A percentile compares a stretch with the other conserved stretches of the same genome.
phyloP scores from a whole-genome alignment of 2,113 vertebrate genomes.

The Psilopogon haemacephalus region DNA sequence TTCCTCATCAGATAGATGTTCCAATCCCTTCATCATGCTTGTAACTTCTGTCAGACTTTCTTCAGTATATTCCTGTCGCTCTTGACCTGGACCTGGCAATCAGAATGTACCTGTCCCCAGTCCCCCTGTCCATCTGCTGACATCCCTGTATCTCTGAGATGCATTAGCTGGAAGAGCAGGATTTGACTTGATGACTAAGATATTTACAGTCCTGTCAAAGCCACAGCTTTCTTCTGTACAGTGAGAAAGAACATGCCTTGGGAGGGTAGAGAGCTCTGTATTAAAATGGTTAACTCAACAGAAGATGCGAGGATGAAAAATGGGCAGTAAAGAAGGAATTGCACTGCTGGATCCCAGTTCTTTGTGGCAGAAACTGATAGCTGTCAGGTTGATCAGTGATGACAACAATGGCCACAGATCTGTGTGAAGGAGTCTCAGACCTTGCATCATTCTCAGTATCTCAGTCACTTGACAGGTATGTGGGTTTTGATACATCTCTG shows the following conservation, averaged over 20 bases:
- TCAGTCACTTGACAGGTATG: slow-evolving; percentile 28
- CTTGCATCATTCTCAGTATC: slow-evolving; percentile 38
- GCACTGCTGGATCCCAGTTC: not conserved
- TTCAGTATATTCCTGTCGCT: no score
- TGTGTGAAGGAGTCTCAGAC: slow-evolving; percentile 22
- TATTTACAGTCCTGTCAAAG: slow-evolving; percentile 61
- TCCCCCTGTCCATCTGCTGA: not conserved
- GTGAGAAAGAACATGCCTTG: not conserved
- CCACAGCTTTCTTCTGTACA: not conserved
- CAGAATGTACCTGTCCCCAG: not conserved
- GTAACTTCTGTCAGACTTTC: no score
- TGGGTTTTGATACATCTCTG: not conserved
- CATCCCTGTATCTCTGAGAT: not conserved
- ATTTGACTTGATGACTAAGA: slow-evolving; percentile 54
- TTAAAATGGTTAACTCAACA: slow-evolving; percentile 43
- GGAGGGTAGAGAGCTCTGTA: not conserved
- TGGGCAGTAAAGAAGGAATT: slow-evolving; percentile 23
- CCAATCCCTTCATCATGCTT: no score
- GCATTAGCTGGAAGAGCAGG: slow-evolving; percentile 5
- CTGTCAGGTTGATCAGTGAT: slow-evolving; percentile 50
- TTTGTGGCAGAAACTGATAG: slow-evolving; percentile 38
- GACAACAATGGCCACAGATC: slow-evolving; percentile 12
- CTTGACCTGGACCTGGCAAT: not conserved
- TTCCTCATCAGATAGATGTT: no score
- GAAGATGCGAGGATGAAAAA: slow-evolving; percentile 27